Base-by-base conservation (phyloP, 2,888 invertebrate species). In the Branchipolynoe longqiensis region DNA sequence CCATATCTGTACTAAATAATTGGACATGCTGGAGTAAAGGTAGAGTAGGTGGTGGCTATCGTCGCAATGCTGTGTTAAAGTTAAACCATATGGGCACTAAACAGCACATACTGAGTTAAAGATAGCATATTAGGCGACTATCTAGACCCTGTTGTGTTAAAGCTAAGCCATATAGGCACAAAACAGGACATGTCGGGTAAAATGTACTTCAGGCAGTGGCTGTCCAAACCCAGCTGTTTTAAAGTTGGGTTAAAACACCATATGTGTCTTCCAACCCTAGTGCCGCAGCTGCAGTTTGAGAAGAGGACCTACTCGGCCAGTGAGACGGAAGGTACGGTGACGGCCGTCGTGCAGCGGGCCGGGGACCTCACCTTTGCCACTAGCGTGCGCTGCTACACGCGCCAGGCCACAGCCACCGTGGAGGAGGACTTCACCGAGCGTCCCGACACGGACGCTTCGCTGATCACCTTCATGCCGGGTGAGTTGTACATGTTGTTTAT, bases 301-400 rank as follows among this genome's bases (percentile, higher is more conserved):
- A 90, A 91, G 33, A 84, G 88, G 4, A 85, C 88, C 0, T 92
- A 93, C 86, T 86, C 88, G 69, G 92, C 91, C 0, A 88, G 89
- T 74, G 94, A 94, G 87, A 91, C 90, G 84, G 92, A 92, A 33
- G 91, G 91, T 0, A 87, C 88, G 36, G 90, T 93, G 14, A 89
- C 89, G 48, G 91, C 92, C 4, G 86, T 89, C 74, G 90, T 94
- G 22, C 86, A 89, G 0, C 89, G 93, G 36, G 88, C 90, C 18
- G 94, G 94, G 18, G 94, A 94, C 88, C 85, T 92, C 59, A 90
- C 88, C 82, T 91, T 92, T 41, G 88, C 87, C 64, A 91, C 93
- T 36, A 87, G 91, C 36, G 93, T 94, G 14, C 89, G 93, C 31
- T 94, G 94, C 88, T 94, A 91, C 90, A 94, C 93, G 0, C 89